These are phyloP conservation scores for Anas flavirostris DNA, from an alignment of 2,797 vertebrate species.

Conservation along the genomic window DNA sequence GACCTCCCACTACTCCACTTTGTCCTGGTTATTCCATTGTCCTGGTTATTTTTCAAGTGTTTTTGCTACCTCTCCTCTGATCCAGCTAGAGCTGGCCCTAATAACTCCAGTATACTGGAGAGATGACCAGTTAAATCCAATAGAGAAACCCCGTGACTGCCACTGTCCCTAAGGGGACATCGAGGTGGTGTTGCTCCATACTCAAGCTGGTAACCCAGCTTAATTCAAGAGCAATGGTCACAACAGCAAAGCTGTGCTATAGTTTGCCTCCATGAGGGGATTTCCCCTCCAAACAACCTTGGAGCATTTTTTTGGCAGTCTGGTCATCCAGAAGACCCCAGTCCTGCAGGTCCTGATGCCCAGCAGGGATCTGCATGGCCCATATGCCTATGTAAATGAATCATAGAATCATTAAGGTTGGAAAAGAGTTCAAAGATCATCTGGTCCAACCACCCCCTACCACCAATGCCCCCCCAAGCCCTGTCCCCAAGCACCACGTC, in stretches of 20 bases:
- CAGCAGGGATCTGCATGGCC: rapidly evolving
- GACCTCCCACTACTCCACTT: not conserved
- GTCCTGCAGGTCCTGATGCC: not conserved
- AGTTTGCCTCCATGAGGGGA: not conserved
- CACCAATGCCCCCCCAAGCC: too few species aligned
- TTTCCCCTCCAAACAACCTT: not conserved
- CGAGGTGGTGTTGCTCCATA: rapidly evolving
- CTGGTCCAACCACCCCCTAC: too few species aligned
- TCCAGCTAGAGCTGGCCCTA: not conserved
- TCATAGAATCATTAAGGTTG: too few species aligned
- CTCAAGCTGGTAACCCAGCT: not conserved
- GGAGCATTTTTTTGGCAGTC: not conserved
- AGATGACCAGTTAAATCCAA: not conserved
- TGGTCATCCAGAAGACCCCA: not conserved
- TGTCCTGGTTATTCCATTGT: not conserved
- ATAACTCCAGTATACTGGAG: not conserved
- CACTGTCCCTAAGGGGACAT: not conserved
- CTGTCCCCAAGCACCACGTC: too few species aligned
- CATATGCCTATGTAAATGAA: not conserved
- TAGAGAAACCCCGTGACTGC: not conserved
- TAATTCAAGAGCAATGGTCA: not conserved
- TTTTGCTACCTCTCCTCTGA: not conserved
- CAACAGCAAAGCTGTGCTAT: not conserved
- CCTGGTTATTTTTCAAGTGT: not conserved
- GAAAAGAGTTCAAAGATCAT: too few species aligned